Evolutionary conservation across 2,888 invertebrate genomes (phyloP).

Genomic region (Dendrolimus pini): DNA sequence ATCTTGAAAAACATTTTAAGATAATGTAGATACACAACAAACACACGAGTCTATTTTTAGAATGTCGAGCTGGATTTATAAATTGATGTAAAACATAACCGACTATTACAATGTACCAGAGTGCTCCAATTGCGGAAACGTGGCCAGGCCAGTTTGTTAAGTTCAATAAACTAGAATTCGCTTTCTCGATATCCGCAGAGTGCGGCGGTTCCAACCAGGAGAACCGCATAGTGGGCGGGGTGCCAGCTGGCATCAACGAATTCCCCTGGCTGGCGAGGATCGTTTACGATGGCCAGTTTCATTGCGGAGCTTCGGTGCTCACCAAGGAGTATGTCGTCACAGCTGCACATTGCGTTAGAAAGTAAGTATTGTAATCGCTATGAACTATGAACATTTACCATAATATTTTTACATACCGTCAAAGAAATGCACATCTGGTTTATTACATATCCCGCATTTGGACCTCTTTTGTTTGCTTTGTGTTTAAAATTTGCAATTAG

Average conservation of each 20-base stretch:
- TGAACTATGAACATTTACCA: too few species aligned
- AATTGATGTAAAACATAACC: too few species aligned
- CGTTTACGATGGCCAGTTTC: conserved; percentile 92
- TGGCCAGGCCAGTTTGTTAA: conserved; percentile 18
- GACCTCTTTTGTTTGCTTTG: too few species aligned
- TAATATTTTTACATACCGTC: too few species aligned
- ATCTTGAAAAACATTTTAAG: too few species aligned
- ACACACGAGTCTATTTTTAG: too few species aligned
- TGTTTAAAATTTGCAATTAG: too few species aligned
- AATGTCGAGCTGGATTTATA: too few species aligned
- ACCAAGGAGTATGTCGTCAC: conserved; percentile 91
- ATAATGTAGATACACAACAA: too few species aligned
- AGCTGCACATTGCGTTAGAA: conserved; percentile 90
- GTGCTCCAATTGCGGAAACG: conserved; percentile 20
- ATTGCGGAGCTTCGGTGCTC: conserved; percentile 90
- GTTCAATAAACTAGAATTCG: conserved; percentile 41
- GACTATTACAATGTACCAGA: too few species aligned
- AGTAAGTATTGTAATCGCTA: conserved; percentile 59
- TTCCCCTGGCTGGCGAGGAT: conserved; percentile 93
- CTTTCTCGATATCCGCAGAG: conserved; percentile 70
- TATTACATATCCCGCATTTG: too few species aligned
- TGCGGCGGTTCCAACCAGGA: conserved; percentile 91
- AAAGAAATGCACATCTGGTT: too few species aligned
- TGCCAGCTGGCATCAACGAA: conserved; percentile 87
- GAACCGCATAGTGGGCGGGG: conserved; percentile 90